Conservation (phyloP, 92 coral and sea anemone species). For the Porites rus region DNA sequence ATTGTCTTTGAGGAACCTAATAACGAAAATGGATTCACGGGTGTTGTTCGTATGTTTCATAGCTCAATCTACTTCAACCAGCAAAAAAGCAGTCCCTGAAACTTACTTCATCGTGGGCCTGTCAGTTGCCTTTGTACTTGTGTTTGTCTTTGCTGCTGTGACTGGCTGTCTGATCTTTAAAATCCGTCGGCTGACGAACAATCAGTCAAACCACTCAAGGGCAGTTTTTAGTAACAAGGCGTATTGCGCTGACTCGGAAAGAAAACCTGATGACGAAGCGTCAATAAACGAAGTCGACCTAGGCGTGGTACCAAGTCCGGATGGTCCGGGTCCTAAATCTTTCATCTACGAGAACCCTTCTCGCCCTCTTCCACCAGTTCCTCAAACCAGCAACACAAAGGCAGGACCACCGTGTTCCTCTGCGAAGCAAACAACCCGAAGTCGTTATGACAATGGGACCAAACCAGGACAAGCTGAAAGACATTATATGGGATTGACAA, state of each 20-base stretch:
- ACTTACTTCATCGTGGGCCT: not conserved
- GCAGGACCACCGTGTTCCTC: not conserved
- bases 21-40: too few relatives aligned
- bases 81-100: not conserved
- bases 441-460: not conserved
- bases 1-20: too few relatives aligned
- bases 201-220: not conserved
- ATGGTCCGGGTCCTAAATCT: not conserved
- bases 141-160: not conserved
- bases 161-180: not conserved
- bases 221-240: not conserved
- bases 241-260: not conserved
- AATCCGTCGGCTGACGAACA: not conserved
- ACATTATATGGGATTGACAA: not conserved
- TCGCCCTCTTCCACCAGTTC: conserved; percentile 12
- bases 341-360: not conserved
- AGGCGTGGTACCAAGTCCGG: not conserved
- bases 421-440: not conserved
- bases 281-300: not conserved
- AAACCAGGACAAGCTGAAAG: not conserved
- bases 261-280: not conserved
- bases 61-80: not conserved
- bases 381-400: not conserved
- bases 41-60: not conserved
- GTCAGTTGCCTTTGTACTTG: not conserved